Base-by-base conservation (phyloP, 2,797 vertebrate species). In the Craterocephalus amniculus region DNA sequence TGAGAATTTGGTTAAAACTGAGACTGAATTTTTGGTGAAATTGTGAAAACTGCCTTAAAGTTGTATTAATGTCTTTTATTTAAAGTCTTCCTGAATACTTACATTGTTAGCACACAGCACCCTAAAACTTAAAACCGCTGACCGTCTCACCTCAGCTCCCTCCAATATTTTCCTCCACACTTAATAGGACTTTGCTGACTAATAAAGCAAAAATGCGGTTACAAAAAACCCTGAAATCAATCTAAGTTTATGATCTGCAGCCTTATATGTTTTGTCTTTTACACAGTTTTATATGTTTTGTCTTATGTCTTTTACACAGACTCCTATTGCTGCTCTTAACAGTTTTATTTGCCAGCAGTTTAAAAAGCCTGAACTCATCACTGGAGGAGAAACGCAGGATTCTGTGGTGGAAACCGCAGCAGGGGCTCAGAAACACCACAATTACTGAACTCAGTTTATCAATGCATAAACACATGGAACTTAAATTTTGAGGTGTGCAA, bases 161-260 rank as follows among this genome's bases (percentile, higher is more conserved):
- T 8, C 45, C 1, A 40, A 26, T 26, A 13, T 65, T 24, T 27
- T 74, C 56, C 61, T 57, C 58, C 52, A 20, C 34, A 48, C 16
- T 43, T 71, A 34, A 40, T 55, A 2, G 62, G 32, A 0, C 55
- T 27, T 35, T 1, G 55, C 56, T 57, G 48, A 49, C 70, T 59
- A 68, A 63, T 75, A 73, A 81, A 78, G 38, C 54, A 59, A 48
- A 43, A 78, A 57, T n/a, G 66, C 31, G 2, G 55, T 56, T 43
- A 20, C 18, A 59, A 73, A 79, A 56, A 13, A 22, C n/a, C 35
- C 51, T 13, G 4, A 57, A 34, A 70, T 58, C 26, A 13, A 20
- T 38, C 58, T 67, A 2, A 48, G 6, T 79, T 81, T 29, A 83
- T 72, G 60, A 61, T 48, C 57, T n/a, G 1, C 8, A 18, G 48